phyloP scores from a whole-genome alignment of 2,888 invertebrate species.

The Pyrgus malvae region DNA sequence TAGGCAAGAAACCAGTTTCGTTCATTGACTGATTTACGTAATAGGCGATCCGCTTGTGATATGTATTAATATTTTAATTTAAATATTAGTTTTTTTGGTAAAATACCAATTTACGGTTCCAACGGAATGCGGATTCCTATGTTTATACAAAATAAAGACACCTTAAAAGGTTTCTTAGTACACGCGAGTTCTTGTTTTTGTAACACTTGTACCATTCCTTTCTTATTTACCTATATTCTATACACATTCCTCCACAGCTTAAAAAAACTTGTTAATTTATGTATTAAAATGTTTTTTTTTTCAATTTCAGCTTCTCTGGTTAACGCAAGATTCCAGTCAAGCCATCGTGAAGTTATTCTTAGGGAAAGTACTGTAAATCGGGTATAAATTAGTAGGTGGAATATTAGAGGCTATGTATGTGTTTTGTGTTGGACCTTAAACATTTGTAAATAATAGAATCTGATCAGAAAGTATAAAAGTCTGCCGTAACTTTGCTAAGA shows the following conservation, averaged over 20 bases:
- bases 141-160: conserved; percentile 8
- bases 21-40: conserved; percentile 34
- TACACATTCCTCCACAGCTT: not conserved
- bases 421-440: conserved; percentile 23
- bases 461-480: not conserved
- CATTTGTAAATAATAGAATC: conserved; percentile 16
- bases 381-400: conserved; percentile 21
- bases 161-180: not conserved
- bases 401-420: conserved; percentile 18
- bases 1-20: conserved; percentile 29
- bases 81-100: conserved; percentile 28
- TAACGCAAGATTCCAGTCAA: conserved; percentile 31
- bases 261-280: not conserved
- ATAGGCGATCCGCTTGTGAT: conserved; percentile 25
- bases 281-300: conserved; percentile 13
- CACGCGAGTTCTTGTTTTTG: not conserved
- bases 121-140: conserved; percentile 38
- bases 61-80: conserved; percentile 34
- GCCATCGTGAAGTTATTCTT: conserved; percentile 4
- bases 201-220: not conserved
- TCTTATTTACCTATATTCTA: not conserved
- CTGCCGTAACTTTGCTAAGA: not conserved
- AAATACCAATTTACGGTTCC: conserved; percentile 35
- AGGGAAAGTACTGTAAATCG: conserved; percentile 25
- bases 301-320: conserved; percentile 43